Conservation (phyloP, 2,888 invertebrate species). For the Alloplasta piceator region DNA sequence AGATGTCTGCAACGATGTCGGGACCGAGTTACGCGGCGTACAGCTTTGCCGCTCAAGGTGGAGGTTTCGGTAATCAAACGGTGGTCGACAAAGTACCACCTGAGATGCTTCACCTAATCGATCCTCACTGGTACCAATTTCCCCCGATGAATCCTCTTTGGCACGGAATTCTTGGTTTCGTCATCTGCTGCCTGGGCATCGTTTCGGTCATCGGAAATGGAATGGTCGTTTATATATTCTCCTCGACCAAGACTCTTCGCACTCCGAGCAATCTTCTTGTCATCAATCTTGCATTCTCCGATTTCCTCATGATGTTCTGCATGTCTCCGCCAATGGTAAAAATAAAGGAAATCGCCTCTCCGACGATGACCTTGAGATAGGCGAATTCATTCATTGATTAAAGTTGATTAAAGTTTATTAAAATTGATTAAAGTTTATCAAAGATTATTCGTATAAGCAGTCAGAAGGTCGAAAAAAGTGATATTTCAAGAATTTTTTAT, state of each 20-base stretch:
- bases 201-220: conserved; percentile 89
- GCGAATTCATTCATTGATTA: too few relatives aligned
- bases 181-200: conserved; percentile 90
- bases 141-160: conserved; percentile 95
- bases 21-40: conserved; percentile 84
- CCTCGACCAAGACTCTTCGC: conserved; percentile 89
- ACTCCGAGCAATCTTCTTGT: conserved; percentile 96
- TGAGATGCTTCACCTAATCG: conserved; percentile 90
- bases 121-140: conserved; percentile 94
- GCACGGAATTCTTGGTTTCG: conserved; percentile 92
- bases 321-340: conserved; percentile 91
- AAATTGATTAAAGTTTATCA: too few relatives aligned
- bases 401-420: too few relatives aligned
- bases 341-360: too few relatives aligned
- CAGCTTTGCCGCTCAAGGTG: conserved; percentile 85
- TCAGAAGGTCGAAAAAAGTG: too few relatives aligned
- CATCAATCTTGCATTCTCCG: conserved; percentile 95
- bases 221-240: conserved; percentile 90
- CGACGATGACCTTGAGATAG: too few relatives aligned
- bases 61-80: conserved; percentile 87
- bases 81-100: conserved; percentile 91
- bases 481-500: too few relatives aligned
- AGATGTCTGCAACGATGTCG: conserved; percentile 83
- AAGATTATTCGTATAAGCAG: too few relatives aligned
- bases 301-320: conserved; percentile 94